These are phyloP conservation scores for Conchocele bisecta DNA, from an alignment of 2,888 invertebrate genomes.

Conservation along the genomic window DNA sequence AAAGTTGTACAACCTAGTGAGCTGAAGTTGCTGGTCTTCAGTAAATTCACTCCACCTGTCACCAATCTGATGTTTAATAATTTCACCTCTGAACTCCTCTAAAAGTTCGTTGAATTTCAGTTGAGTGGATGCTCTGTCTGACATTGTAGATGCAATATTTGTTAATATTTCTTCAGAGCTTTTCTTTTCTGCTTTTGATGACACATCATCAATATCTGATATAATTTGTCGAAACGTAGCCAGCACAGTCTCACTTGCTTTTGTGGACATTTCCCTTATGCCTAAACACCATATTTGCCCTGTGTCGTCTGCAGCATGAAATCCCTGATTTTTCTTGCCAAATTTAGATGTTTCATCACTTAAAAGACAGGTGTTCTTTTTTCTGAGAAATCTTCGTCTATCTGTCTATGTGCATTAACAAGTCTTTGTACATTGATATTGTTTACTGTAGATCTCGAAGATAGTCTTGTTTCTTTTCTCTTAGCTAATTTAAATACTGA, in stretches of 20 bases:
- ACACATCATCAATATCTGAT: slow-evolving; percentile 14
- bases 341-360: slow-evolving; percentile 31
- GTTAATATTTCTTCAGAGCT: slow-evolving; percentile 7
- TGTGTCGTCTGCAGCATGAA: background rate
- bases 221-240: slow-evolving; percentile 6
- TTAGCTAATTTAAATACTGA: slow-evolving; percentile 36
- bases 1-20: slow-evolving; percentile 13
- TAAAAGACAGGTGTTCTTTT: slow-evolving; percentile 33
- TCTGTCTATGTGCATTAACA: slow-evolving; percentile 32
- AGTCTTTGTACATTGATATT: slow-evolving; percentile 47
- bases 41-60: slow-evolving; percentile 17
- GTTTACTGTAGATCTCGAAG: slow-evolving; percentile 31
- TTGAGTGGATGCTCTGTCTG: slow-evolving; percentile 15
- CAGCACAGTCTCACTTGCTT: slow-evolving; percentile 12
- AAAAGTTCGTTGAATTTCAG: slow-evolving; percentile 27
- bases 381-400: slow-evolving; percentile 37
- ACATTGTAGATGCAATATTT: slow-evolving; percentile 24
- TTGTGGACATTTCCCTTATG: slow-evolving; percentile 1
- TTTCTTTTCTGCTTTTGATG: background rate
- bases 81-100: slow-evolving; percentile 21
- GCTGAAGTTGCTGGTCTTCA: slow-evolving; percentile 9
- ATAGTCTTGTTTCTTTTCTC: slow-evolving; percentile 27
- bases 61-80: slow-evolving; percentile 13
- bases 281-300: background rate
- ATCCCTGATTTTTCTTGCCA: slow-evolving; percentile 1